Conservation (phyloP, 2,888 invertebrate genomes). For the Drosophila peninsularis region DNA sequence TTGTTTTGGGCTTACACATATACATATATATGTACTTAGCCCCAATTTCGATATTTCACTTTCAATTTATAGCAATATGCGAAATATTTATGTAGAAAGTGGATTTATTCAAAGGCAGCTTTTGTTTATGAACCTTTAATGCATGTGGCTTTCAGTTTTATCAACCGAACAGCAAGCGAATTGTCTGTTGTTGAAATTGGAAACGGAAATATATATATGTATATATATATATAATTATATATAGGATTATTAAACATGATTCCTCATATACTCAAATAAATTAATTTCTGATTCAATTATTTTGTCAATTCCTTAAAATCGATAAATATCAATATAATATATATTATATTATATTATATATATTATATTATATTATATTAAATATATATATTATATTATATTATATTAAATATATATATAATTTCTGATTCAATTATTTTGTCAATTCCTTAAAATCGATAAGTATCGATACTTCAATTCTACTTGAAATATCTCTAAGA, state of each 20-base stretch:
- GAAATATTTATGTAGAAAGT: conserved; percentile 13
- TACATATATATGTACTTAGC: background rate
- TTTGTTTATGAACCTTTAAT: conserved; percentile 4
- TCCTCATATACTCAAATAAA: background rate
- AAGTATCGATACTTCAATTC: too few relatives aligned
- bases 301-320: background rate
- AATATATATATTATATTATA: too few relatives aligned
- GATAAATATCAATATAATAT: conserved; percentile 1
- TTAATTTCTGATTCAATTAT: background rate
- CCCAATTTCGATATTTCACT: conserved; percentile 9
- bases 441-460: background rate
- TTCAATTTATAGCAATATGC: conserved; percentile 1
- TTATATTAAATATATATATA: too few relatives aligned
- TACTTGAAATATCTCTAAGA: too few relatives aligned
- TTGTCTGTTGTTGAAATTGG: too few relatives aligned
- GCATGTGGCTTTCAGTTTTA: background rate
- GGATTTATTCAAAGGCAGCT: background rate
- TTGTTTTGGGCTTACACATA: background rate
- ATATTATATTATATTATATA: too few relatives aligned
- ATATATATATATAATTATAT: background rate
- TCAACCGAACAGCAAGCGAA: background rate
- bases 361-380: too few relatives aligned
- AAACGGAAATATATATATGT: background rate
- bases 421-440: too few relatives aligned
- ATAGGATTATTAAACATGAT: background rate